A percentile compares a stretch with the other conserved stretches of the same genome.
phyloP scores from a whole-genome alignment of 2,888 invertebrate genomes.

The Sphaerophoria rueppellii region DNA sequence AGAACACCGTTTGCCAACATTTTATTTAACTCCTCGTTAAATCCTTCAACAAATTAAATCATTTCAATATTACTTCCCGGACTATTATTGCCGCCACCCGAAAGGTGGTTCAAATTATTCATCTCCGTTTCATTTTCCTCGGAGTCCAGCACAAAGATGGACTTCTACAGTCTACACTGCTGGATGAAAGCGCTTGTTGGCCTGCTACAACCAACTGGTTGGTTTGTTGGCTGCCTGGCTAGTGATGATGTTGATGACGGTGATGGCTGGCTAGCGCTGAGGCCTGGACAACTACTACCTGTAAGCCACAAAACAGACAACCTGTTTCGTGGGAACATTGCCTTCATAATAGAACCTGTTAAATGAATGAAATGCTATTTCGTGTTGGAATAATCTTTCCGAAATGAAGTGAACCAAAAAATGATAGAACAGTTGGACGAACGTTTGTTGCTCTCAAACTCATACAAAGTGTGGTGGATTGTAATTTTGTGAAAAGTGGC shows the following conservation, averaged over 20 bases:
- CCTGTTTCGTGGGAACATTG: conserved; percentile 82
- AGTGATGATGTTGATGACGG: conserved; percentile 62
- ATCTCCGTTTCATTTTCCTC: conserved; percentile 34
- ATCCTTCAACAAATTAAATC: too few species aligned
- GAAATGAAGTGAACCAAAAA: conserved; percentile 71
- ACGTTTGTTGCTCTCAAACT: background rate
- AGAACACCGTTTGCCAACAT: too few species aligned
- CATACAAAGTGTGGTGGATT: background rate
- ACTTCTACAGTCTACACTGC: conserved; percentile 11
- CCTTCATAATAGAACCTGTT: conserved; percentile 82
- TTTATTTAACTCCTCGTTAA: too few species aligned
- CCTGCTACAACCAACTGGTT: background rate
- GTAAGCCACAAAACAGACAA: conserved; percentile 76
- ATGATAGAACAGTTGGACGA: conserved; percentile 65
- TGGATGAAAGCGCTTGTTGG: conserved; percentile 5
- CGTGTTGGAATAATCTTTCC: conserved; percentile 74
- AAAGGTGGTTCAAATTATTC: conserved; percentile 13
- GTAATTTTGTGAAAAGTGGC: conserved; percentile 27
- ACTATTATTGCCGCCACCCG: background rate
- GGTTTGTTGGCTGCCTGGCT: background rate
- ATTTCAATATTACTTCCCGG: background rate
- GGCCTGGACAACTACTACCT: conserved; percentile 60
- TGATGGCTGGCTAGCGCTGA: conserved; percentile 32
- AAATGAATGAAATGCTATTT: conserved; percentile 82
- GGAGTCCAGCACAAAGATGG: conserved; percentile 37